Conservation (phyloP, 1,140 invertebrate genomes). For the Hermetia illucens region DNA sequence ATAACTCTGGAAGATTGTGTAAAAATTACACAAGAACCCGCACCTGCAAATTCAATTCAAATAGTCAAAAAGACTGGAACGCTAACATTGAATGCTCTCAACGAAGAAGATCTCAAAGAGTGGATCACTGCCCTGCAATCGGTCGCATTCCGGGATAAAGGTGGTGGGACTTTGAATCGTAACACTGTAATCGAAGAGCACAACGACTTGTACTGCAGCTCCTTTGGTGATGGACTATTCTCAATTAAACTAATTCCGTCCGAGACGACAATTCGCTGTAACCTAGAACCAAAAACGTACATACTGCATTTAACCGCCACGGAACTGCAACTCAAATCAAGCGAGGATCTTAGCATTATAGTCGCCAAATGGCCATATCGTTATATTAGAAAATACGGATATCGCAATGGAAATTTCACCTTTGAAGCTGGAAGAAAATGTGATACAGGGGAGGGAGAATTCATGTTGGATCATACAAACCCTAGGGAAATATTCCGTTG, state of each 20-base stretch:
- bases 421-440: conserved; percentile 86
- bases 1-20: conserved; percentile 73
- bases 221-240: conserved; percentile 59
- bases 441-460: conserved; percentile 70
- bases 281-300: conserved; percentile 53
- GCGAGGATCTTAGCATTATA: conserved; percentile 40
- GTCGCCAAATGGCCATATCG: conserved; percentile 76
- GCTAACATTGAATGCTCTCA: conserved; percentile 53
- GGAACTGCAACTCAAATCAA: conserved; percentile 55
- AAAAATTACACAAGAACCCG: conserved; percentile 57
- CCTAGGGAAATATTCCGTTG: conserved; percentile 67
- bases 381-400: conserved; percentile 72
- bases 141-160: conserved; percentile 63
- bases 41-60: conserved; percentile 41
- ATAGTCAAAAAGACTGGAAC: conserved; percentile 57
- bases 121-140: conserved; percentile 66
- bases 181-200: conserved; percentile 57
- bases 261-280: conserved; percentile 60
- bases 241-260: conserved; percentile 61
- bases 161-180: conserved; percentile 8
- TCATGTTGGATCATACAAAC: conserved; percentile 62
- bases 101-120: conserved; percentile 53
- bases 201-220: conserved; percentile 72
- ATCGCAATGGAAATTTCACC: conserved; percentile 65
- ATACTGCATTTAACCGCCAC: conserved; percentile 55